Base-by-base conservation (phyloP, 1,140 invertebrate species). In the Mylabris phalerata region DNA sequence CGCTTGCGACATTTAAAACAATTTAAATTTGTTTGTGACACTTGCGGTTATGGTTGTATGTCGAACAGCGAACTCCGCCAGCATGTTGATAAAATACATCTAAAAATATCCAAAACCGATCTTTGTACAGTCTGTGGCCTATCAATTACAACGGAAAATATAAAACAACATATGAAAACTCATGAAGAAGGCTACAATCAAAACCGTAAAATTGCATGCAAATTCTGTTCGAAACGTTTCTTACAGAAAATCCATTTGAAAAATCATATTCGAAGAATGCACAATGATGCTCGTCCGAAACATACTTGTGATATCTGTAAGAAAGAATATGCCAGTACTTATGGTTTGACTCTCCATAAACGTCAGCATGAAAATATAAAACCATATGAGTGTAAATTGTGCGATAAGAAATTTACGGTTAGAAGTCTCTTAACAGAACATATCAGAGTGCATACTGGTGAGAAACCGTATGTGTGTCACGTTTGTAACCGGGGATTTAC, bases 201-300 rank as follows among this genome's bases (percentile, higher is more conserved):
- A 65, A 70, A 65, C 41, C 71, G 70, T 1, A 71, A 77, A 70
- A 77, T 75, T 44, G 73, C 67, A 59, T 80, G 78, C 50, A 65
- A 76, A 3, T 65, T 72, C 4, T 80, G 78, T 55, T 64, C 73
- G 9, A 78, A 78, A 60, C 71, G 74, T 4, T 69, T 69, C 48
- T 49, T 69, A 7, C 66, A 67, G 47, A 54, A 64, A 43, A 5
- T 32, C 32, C 32, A 62, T 50, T 43, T 67, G 10, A 50, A 59
- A 4, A 47, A 39, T 2, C 65, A 67, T 38, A 27, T 65, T 9
- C 58, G 54, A 2, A 63, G 57, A 32, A 47, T 41, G 3, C 63
- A 67, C 44, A 83, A 62, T 82, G 82, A 5, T 84, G 81, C 46
- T 79, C 82, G 42, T 1, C 32, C 4, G 86, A 84, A 67, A 82